These are phyloP conservation scores for Cynopterus sphinx DNA, from an alignment of 2,797 vertebrate species.

Conservation along the genomic window DNA sequence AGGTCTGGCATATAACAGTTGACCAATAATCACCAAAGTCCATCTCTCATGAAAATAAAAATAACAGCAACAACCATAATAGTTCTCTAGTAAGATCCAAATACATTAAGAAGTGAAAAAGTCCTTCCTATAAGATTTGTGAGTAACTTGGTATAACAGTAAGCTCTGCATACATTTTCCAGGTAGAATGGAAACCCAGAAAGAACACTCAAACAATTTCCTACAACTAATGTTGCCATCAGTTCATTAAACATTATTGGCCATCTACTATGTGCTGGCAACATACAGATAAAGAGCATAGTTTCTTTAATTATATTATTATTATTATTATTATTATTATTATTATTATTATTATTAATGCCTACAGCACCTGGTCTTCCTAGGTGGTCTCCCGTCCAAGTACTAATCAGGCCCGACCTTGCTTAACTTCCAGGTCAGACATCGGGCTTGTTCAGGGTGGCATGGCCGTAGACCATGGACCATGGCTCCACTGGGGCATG, in stretches of 20 bases:
- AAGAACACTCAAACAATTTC: neutral
- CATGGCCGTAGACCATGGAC: too few relatives aligned
- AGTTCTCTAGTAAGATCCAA: neutral
- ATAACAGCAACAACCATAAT: neutral
- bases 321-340: too few relatives aligned
- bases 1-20: neutral
- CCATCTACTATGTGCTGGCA: neutral
- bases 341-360: too few relatives aligned
- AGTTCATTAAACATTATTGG: neutral
- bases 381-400: too few relatives aligned
- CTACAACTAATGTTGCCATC: neutral
- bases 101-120: conserved; percentile 25
- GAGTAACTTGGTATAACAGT: neutral
- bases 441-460: too few relatives aligned
- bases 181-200: neutral
- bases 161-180: neutral
- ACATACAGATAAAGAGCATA: neutral
- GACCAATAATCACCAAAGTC: neutral
- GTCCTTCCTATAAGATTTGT: neutral
- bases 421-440: too few relatives aligned
- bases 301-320: neutral
- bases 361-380: too few relatives aligned
- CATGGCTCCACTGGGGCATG: too few relatives aligned
- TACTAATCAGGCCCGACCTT: too few relatives aligned
- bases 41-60: neutral